phyloP scores from a whole-genome alignment of 1,140 invertebrate genomes.

The Trichomalopsis sarcophagae region DNA sequence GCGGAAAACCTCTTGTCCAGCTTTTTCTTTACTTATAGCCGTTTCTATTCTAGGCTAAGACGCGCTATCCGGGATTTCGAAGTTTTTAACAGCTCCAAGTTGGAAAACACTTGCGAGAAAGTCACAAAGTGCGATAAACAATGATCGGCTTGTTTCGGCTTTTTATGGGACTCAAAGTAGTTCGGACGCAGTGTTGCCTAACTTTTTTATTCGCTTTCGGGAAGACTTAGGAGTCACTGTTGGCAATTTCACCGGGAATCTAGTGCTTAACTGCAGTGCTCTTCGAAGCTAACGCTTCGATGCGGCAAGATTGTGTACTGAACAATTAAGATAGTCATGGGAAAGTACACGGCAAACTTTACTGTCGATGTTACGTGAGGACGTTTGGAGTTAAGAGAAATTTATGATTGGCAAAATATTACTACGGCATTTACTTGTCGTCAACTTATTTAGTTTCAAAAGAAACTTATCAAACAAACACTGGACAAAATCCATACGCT shows the following conservation, averaged over 20 bases:
- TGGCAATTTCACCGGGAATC: not conserved
- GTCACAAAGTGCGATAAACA: conserved; percentile 21
- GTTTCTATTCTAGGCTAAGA: not conserved
- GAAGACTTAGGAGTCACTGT: not conserved
- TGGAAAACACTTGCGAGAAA: not conserved
- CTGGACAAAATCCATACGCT: no score
- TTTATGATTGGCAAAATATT: not conserved
- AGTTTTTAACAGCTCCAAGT: conserved; percentile 9
- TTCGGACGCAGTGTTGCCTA: not conserved
- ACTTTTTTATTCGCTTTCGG: not conserved
- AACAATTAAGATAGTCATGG: not conserved
- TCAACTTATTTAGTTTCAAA: no score
- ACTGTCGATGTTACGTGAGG: not conserved
- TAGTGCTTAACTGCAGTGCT: not conserved
- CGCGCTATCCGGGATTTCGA: not conserved
- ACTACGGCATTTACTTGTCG: no score
- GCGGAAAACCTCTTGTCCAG: not conserved
- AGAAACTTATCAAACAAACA: no score
- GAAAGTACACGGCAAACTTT: not conserved
- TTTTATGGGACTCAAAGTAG: not conserved
- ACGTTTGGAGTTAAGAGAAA: not conserved
- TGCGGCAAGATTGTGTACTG: not conserved
- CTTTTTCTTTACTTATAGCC: not conserved
- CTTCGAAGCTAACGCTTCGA: not conserved
- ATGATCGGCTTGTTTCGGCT: conserved; percentile 11